phyloP scores from a whole-genome alignment of 2,113 vertebrate genomes.

The Uropsilus gracilis region DNA sequence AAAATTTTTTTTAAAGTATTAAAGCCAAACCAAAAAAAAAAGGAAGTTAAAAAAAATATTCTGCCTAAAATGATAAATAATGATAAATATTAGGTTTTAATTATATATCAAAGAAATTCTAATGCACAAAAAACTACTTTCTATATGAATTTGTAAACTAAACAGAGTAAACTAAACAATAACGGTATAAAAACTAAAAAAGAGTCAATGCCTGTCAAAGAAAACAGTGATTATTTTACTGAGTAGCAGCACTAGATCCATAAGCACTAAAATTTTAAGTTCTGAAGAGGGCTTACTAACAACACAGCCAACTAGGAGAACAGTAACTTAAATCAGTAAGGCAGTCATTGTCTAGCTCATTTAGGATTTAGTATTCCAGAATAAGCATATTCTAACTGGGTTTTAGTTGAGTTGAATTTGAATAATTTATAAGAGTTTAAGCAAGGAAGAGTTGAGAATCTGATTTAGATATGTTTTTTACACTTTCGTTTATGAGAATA shows the following conservation, averaged over 20 bases:
- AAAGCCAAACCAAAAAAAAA: no score
- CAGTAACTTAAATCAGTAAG: not conserved
- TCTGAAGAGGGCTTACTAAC: not conserved
- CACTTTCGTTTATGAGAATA: not conserved
- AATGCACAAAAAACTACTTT: not conserved
- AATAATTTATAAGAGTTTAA: not conserved
- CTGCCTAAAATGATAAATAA: not conserved
- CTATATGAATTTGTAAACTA: not conserved
- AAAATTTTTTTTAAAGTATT: no score
- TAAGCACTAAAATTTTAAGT: not conserved
- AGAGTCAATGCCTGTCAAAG: not conserved
- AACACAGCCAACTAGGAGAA: not conserved
- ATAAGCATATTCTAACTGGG: not conserved
- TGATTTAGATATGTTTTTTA: not conserved
- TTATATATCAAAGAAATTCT: not conserved
- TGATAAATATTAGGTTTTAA: not conserved
- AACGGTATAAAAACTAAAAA: not conserved
- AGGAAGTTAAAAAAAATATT: no score
- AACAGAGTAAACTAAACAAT: not conserved
- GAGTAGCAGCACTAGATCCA: not conserved
- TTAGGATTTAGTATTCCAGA: not conserved
- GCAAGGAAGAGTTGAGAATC: not conserved
- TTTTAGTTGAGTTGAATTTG: not conserved
- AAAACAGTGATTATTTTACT: not conserved
- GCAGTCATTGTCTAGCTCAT: not conserved